phyloP scores from a whole-genome alignment of 2,797 vertebrate genomes.

The Staurois parvus region DNA sequence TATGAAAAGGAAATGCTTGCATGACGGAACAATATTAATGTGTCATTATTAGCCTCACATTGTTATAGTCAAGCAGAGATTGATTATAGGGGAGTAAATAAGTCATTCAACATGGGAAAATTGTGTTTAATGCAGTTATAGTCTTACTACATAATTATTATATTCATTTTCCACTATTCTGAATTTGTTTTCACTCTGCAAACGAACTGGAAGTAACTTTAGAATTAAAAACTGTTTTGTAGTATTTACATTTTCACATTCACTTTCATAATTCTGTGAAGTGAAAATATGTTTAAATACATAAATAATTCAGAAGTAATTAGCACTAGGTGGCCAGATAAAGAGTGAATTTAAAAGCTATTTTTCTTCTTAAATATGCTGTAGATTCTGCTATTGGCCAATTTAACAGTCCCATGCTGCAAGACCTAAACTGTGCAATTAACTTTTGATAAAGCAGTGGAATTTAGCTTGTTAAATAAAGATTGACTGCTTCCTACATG shows the following conservation, averaged over 20 bases:
- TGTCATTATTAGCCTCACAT: background rate
- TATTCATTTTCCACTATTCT: conserved; percentile 9
- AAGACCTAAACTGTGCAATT: conserved; percentile 65
- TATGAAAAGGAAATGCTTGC: background rate
- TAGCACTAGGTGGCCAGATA: conserved; percentile 38
- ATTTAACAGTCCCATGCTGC: conserved; percentile 63
- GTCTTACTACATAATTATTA: background rate
- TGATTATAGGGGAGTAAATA: background rate
- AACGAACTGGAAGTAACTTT: conserved; percentile 23
- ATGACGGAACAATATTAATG: background rate
- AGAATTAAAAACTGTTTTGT: conserved; percentile 13
- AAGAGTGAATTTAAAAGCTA: conserved; percentile 48
- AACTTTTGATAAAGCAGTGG: conserved; percentile 66
- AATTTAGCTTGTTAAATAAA: conserved; percentile 69
- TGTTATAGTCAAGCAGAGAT: background rate
- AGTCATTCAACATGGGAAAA: background rate
- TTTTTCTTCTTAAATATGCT: conserved; percentile 47
- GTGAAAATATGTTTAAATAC: conserved; percentile 47
- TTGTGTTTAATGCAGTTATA: background rate
- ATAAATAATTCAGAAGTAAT: conserved; percentile 48
- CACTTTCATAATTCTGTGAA: conserved; percentile 20
- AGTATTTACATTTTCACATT: conserved; percentile 30
- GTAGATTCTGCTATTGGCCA: conserved; percentile 46
- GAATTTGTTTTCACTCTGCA: conserved; percentile 11
- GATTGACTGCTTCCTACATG: conserved; percentile 48